Evolutionary conservation across 2,888 invertebrate species (phyloP), one percentile per base, ranked within the genome.

Genomic region (Nemotelus pantherinus): DNA sequence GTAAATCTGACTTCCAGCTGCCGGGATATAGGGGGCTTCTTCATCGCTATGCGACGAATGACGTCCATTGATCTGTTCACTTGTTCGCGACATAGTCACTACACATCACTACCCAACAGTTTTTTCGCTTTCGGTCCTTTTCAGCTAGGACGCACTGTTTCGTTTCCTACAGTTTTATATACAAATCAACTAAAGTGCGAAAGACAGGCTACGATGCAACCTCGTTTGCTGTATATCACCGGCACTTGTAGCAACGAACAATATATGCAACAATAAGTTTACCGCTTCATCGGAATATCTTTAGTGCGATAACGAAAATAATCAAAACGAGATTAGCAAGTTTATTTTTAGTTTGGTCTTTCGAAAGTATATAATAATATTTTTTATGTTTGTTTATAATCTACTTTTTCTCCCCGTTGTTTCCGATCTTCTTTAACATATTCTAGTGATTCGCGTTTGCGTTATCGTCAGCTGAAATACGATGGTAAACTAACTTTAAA

Each of bases 1-100:
- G 63, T 74, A 74, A 9, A 25, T 7, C 6, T 10, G 53, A 7
- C 47, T 41, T 25, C 25, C 25, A 25, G 25, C 25, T 10, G 74
- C 39, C 5, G 74, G 74, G 1, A 48, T 50, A 74, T 74, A 74
- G 9, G 74, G 74, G 2, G 74, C 60, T 39, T 74, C 74, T n/a
- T 74, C 74, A 47, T 74, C 63, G 48, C 60, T 72, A 39, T 60
- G 48, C 4, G 57, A 57, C 6, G 74, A 74, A 2, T 25, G n/a
- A 6, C 48, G 74, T 25, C 44, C 43, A 41, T 25, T n/a, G 41
- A 39, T 50, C 41, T 60, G 47, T 41, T 74, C 74, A 60, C 63
- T 63, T 50, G 45, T 45, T 10, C 60, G 47, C 3, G 74, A 74
- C 60, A 60, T 74, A 3, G 60, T 47, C 60, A 60, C 63, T 48